Percentiles rank a stretch among this genome's conserved stretches.
These are phyloP conservation scores for Rhopalosiphum maidis DNA, from an alignment of 1,140 invertebrate genomes.

Conservation along the genomic window DNA sequence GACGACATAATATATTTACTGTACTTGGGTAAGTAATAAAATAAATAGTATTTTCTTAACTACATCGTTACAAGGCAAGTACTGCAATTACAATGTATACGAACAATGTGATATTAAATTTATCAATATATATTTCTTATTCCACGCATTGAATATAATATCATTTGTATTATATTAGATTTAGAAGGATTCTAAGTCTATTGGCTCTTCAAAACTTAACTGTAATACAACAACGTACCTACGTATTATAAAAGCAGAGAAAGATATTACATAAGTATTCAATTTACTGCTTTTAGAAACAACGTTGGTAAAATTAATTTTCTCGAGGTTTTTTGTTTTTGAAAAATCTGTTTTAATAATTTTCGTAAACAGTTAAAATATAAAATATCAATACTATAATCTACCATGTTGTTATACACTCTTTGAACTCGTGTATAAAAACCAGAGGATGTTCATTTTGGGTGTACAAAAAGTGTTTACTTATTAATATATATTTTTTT, in stretches of 20 bases:
- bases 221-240: neutral
- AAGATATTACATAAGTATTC: neutral
- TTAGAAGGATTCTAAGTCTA: neutral
- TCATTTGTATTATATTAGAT: neutral
- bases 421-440: conserved; percentile 1
- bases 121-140: conserved; percentile 2
- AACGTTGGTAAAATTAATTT: neutral
- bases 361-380: neutral
- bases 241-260: neutral
- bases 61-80: neutral
- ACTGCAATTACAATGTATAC: neutral
- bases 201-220: neutral
- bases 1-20: neutral
- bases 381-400: neutral
- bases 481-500: conserved; percentile 29
- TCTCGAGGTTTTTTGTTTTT: neutral
- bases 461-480: neutral
- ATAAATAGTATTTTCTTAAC: neutral
- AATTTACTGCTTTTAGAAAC: neutral
- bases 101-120: neutral
- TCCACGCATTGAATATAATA: neutral
- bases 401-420: neutral
- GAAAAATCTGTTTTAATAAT: neutral
- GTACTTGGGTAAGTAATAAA: neutral
- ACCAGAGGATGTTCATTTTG: neutral